Evolutionary conservation across 2,888 invertebrate species (phyloP).

Genomic region (Dioctria linearis): DNA sequence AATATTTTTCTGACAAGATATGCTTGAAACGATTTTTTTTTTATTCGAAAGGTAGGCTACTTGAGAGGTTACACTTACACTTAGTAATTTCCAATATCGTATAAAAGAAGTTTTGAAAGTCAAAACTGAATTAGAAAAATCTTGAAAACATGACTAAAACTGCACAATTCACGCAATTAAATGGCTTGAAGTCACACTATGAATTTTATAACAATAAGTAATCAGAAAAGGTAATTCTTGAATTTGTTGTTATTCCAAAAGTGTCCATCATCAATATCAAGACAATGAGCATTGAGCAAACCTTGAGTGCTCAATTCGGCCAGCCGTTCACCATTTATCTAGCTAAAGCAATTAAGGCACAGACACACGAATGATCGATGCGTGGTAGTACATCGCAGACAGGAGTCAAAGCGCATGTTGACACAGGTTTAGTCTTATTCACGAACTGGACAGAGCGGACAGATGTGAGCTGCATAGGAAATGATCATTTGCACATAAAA

Average conservation of each 20-base stretch:
- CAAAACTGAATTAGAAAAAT: too few species aligned
- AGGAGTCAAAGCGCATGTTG: not conserved
- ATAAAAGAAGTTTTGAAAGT: too few species aligned
- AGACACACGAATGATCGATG: constrained; percentile 19
- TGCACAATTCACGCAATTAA: not conserved
- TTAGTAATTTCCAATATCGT: too few species aligned
- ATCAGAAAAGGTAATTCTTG: not conserved
- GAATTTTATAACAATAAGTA: too few species aligned
- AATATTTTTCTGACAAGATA: too few species aligned
- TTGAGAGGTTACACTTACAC: too few species aligned
- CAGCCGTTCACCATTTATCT: constrained; percentile 8
- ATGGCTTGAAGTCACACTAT: not conserved
- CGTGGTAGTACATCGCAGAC: not conserved
- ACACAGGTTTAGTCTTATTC: not conserved
- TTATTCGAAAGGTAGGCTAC: too few species aligned
- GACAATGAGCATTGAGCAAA: constrained; percentile 30
- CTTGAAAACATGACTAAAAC: not conserved
- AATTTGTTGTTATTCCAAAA: constrained; percentile 25
- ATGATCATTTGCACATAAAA: constrained; percentile 36
- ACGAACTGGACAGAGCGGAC: not conserved
- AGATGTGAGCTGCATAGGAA: constrained; percentile 31
- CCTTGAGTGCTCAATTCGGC: constrained; percentile 19
- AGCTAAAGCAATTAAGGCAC: not conserved
- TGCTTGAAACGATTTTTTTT: too few species aligned
- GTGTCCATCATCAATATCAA: constrained; percentile 31